Conservation (phyloP, 2,113 vertebrate species). For the Cyrtonyx montezumae region DNA sequence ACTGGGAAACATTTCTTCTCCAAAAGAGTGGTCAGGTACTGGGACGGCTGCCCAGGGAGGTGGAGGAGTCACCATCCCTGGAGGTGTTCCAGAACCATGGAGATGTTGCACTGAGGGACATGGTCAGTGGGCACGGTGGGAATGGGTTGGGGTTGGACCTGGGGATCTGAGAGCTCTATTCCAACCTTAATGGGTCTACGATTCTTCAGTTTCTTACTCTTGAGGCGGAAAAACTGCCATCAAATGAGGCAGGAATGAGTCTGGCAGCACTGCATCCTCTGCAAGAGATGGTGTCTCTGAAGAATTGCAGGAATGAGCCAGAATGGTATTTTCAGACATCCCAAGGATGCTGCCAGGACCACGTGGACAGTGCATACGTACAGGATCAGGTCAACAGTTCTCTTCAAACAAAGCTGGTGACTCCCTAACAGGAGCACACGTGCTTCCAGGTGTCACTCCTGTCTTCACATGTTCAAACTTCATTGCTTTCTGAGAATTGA, state of each 20-base stretch:
- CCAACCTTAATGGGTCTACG: background rate
- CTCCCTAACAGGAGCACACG: background rate
- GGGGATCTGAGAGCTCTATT: too few species aligned
- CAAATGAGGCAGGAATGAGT: background rate
- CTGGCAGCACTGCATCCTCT: background rate
- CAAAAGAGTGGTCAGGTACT: too few species aligned
- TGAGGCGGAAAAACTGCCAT: background rate
- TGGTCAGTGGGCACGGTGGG: too few species aligned
- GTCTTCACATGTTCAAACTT: background rate
- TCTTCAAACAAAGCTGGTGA: background rate
- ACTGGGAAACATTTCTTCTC: too few species aligned
- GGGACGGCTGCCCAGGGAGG: too few species aligned
- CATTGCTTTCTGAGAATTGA: background rate
- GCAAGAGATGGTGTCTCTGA: background rate
- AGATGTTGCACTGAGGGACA: too few species aligned
- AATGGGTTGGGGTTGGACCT: background rate
- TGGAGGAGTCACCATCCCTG: too few species aligned
- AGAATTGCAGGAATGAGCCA: background rate
- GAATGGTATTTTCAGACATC: fast-evolving
- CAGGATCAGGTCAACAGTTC: background rate
- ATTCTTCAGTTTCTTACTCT: background rate
- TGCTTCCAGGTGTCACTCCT: slow-evolving; percentile 28
- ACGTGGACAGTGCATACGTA: fast-evolving
- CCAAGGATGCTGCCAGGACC: background rate
- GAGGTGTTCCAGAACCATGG: too few species aligned